Conservation (phyloP, 2,113 vertebrate genomes). For the Crotophaga sulcirostris region DNA sequence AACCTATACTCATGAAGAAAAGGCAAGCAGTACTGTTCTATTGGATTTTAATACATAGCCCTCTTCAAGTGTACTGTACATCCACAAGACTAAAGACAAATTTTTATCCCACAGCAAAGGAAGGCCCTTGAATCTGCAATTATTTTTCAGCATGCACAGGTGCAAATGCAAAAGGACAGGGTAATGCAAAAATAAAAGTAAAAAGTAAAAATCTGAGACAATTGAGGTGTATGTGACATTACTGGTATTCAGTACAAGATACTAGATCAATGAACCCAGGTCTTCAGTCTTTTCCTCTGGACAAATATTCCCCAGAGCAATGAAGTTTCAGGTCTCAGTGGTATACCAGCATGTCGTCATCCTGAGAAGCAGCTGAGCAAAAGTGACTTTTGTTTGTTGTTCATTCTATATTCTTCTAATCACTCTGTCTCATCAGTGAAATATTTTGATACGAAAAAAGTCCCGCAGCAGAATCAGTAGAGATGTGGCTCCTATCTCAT, state of each 20-base stretch:
- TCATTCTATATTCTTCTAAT: background rate
- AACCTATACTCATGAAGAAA: background rate
- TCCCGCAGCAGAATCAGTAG: background rate
- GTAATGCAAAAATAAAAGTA: background rate
- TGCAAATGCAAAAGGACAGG: background rate
- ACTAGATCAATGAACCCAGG: background rate
- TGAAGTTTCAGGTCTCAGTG: background rate
- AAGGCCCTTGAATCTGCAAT: background rate
- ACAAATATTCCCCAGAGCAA: background rate
- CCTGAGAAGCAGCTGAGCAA: background rate
- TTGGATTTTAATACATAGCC: background rate
- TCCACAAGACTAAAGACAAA: background rate
- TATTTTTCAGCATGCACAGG: background rate
- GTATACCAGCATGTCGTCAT: background rate
- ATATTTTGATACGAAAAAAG: no score
- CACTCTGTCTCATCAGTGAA: background rate
- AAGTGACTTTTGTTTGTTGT: background rate
- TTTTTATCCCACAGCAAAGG: background rate
- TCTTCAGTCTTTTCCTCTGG: background rate
- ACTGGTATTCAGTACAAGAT: background rate
- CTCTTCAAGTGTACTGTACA: background rate
- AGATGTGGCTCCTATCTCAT: background rate
- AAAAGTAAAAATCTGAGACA: background rate
- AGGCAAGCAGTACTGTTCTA: background rate
- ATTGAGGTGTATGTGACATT: no score